Evolutionary conservation across 2,797 vertebrate genomes (phyloP), one percentile per base, ranked within the genome.

Genomic region (Centroberyx gerrardi): DNA sequence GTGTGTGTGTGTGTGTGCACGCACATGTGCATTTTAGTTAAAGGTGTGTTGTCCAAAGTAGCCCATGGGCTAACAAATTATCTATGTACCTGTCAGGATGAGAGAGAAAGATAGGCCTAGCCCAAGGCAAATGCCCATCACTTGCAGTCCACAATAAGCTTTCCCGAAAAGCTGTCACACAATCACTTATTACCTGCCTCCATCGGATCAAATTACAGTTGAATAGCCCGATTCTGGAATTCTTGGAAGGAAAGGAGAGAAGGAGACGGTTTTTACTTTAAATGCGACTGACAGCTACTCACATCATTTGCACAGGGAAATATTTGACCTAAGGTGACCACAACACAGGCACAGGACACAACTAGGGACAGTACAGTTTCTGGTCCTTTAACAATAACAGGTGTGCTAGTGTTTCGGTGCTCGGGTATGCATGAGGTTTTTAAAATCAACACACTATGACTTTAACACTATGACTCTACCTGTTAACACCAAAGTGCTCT

Each of bases 71-170:
- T 40, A 74, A 73, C 65, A 55, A 28, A 72, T 78, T 78, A 74
- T 88, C 76, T 82, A 72, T 85, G 81, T 82, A 72, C 77, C 78
- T 85, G 81, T 90, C 87, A 89, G 63, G 58, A 48, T 81, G 64
- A 84, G 81, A 84, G 82, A 78, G 82, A 83, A 86, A 88, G 83
- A 87, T 78, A 70, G 56, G 42, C 72, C 65, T 68, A 66, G 87
- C 92, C 86, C 2, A 2, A 81, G 87, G 92, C 88, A 68, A 71
- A 88, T 89, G 85, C 62, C 87, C 77, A 68, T 93, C 92, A 91
- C 55, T 60, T 75, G 66, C 66, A 13, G 58, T 69, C 53, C 65
- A 92, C 88, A 90, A 89, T 86, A 82, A 78, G 49, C 18, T 81
- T 72, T 74, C 76, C 78, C 0, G 29, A 71, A 76, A 87, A 80